Evolutionary conservation across 2,113 vertebrate species (phyloP).

Genomic region (Tachysurus vachellii): DNA sequence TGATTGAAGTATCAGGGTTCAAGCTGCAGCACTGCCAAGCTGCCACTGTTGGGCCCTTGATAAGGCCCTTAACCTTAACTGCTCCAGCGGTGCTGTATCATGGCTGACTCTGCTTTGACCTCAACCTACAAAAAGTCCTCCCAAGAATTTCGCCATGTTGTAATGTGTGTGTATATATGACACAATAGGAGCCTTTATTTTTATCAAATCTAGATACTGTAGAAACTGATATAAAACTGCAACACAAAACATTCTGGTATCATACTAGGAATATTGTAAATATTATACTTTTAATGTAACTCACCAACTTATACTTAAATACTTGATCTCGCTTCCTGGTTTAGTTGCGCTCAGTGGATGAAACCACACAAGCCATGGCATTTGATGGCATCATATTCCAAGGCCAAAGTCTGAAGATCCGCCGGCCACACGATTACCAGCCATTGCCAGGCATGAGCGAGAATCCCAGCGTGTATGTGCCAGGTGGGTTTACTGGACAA

Average conservation of each 20-base stretch:
- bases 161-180: too few species aligned
- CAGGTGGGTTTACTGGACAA: conserved; percentile 70
- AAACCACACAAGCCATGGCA: conserved; percentile 94
- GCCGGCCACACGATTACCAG: conserved; percentile 91
- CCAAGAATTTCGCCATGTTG: too few species aligned
- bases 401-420: conserved; percentile 91
- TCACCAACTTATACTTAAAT: too few species aligned
- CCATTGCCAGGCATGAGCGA: conserved; percentile 93
- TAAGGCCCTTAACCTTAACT: too few species aligned
- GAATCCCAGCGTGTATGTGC: conserved; percentile 92
- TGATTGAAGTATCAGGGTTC: too few species aligned
- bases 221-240: background rate
- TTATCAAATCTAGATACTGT: background rate
- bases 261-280: background rate
- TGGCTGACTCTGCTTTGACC: too few species aligned
- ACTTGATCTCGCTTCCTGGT: background rate
- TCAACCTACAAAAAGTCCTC: too few species aligned
- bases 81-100: too few species aligned
- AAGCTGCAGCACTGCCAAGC: too few species aligned
- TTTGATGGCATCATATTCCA: conserved; percentile 96
- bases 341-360: conserved; percentile 92
- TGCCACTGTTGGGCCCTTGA: too few species aligned
- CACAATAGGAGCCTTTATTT: too few species aligned
- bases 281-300: background rate
- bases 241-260: background rate